Conservation (phyloP, 2,888 invertebrate genomes). For the Agrotis clavis region DNA sequence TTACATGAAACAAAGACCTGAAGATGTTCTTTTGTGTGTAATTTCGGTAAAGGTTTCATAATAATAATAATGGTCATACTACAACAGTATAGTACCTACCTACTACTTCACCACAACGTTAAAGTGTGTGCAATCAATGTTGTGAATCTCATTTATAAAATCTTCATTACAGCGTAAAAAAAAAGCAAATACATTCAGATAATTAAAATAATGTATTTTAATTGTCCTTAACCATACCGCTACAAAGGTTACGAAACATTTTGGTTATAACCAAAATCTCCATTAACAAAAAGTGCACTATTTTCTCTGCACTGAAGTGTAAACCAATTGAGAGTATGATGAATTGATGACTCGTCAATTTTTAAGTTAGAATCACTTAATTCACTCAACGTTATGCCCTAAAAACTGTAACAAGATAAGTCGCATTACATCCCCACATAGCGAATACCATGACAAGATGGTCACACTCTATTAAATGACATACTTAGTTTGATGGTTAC, state of each 20-base stretch:
- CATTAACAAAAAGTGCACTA: not conserved
- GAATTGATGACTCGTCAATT: slow-evolving; percentile 19
- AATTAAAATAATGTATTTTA: no score
- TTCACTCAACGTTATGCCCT: slow-evolving; percentile 67
- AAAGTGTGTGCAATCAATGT: not conserved
- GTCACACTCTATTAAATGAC: slow-evolving; percentile 75
- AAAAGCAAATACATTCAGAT: not conserved
- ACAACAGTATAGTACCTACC: no score
- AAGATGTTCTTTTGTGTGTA: not conserved
- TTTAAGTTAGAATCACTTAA: slow-evolving; percentile 19
- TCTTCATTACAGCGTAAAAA: not conserved
- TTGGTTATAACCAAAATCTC: not conserved
- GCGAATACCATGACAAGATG: slow-evolving; percentile 63
- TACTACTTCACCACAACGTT: no score
- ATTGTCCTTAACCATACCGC: no score
- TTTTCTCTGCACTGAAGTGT: slow-evolving; percentile 4
- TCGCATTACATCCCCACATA: slow-evolving; percentile 64
- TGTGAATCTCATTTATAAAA: not conserved
- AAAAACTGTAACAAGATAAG: slow-evolving; percentile 64
- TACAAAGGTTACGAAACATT: not conserved
- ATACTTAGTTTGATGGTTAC: slow-evolving; percentile 21
- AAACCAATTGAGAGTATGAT: not conserved
- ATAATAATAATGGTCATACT: not conserved
- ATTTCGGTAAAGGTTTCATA: not conserved
- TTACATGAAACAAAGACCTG: not conserved